Conservation (phyloP, 2,888 invertebrate genomes). For the Timema podura region DNA sequence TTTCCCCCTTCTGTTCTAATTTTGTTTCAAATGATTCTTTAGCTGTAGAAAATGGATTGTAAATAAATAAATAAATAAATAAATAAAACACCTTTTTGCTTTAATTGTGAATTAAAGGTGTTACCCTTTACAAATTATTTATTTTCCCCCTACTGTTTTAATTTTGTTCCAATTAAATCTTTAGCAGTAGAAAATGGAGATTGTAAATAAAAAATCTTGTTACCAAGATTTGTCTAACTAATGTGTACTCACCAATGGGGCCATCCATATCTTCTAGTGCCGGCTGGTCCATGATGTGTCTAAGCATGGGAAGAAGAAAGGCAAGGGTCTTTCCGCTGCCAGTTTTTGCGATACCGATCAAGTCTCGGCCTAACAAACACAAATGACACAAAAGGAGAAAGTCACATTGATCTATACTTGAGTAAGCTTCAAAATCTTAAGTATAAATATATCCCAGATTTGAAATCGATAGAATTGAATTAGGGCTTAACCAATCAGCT, state of each 20-base stretch:
- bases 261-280: slow-evolving; percentile 95
- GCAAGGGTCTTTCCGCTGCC: slow-evolving; percentile 98
- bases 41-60: no score
- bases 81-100: no score
- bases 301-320: slow-evolving; percentile 95
- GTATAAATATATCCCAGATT: neutral
- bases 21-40: no score
- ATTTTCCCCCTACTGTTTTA: no score
- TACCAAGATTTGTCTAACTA: neutral
- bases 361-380: slow-evolving; percentile 58
- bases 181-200: neutral
- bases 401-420: no score
- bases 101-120: no score
- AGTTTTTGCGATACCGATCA: slow-evolving; percentile 99
- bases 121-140: no score
- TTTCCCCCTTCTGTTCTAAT: no score
- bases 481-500: no score
- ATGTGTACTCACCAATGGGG: slow-evolving; percentile 61
- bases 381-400: neutral
- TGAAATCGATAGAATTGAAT: neutral
- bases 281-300: slow-evolving; percentile 92
- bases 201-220: slow-evolving; percentile 4
- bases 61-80: no score
- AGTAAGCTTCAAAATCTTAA: slow-evolving; percentile 7
- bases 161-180: no score